A percentile compares a stretch with the other conserved stretches of the same genome.
These are phyloP conservation scores for Formicarius rufipectus DNA, from an alignment of 2,113 vertebrate genomes.

Conservation along the genomic window DNA sequence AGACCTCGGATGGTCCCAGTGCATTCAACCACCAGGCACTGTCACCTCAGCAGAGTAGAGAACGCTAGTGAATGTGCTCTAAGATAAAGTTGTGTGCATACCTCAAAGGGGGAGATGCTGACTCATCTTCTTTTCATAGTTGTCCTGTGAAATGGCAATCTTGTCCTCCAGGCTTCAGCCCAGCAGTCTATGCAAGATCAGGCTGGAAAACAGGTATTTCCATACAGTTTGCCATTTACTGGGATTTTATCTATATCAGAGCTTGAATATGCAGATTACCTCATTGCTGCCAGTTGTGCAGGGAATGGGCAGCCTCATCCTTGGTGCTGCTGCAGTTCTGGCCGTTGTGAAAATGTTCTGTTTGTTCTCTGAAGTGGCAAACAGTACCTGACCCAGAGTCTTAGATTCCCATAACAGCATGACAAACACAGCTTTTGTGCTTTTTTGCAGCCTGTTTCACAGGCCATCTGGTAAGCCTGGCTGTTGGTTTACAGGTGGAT, in stretches of 20 bases:
- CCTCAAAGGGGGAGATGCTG: accelerated
- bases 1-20: not conserved
- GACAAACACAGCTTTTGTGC: not conserved
- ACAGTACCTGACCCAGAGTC: not conserved
- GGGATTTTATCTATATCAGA: not conserved
- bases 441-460: not conserved
- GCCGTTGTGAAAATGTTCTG: accelerated
- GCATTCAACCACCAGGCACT: not conserved
- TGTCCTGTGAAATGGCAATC: not conserved
- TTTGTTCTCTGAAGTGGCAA: not conserved
- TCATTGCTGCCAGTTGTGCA: accelerated
- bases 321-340: not conserved
- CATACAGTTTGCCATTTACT: not conserved
- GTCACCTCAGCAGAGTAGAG: not conserved
- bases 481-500: not conserved
- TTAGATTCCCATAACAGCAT: not conserved
- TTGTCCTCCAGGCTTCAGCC: not conserved
- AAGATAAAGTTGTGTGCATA: not conserved
- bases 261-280: not conserved
- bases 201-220: not conserved
- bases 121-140: not conserved
- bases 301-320: not conserved
- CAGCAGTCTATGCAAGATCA: not conserved
- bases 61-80: not conserved
- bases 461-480: not conserved